phyloP scores from a whole-genome alignment of 2,888 invertebrate genomes.

The Notocelia uddmanniana region DNA sequence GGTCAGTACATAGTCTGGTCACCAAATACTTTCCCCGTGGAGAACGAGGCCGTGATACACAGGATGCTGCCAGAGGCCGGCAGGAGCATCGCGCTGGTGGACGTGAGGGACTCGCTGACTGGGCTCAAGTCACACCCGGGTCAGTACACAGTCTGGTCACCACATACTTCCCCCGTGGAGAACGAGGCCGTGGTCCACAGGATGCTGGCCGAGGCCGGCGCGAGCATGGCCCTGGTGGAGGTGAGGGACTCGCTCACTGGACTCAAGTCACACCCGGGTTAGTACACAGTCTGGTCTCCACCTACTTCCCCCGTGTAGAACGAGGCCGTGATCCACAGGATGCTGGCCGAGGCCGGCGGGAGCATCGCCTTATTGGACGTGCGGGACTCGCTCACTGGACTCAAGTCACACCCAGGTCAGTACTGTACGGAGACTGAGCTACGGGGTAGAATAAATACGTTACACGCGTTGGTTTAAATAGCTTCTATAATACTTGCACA shows the following conservation, averaged over 20 bases:
- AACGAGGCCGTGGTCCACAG: conserved; percentile 12
- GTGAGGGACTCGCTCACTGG: conserved; percentile 9
- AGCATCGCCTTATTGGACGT: not conserved
- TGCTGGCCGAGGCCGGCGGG: conserved; percentile 20
- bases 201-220: conserved; percentile 19
- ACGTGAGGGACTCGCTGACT: not conserved
- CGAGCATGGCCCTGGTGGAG: not conserved
- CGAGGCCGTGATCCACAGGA: conserved; percentile 8
- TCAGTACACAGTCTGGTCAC: not conserved
- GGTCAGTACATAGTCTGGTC: conserved; percentile 70
- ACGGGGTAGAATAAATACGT: too few relatives aligned
- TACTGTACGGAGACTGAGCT: too few relatives aligned
- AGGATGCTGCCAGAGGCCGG: conserved; percentile 19
- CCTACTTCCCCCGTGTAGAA: not conserved
- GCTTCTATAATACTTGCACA: too few relatives aligned
- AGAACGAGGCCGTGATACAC: conserved; percentile 10
- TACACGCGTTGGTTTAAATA: too few relatives aligned
- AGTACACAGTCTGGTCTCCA: not conserved
- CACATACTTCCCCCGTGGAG: not conserved
- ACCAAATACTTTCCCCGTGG: not conserved
- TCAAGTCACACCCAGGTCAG: conserved; percentile 2
- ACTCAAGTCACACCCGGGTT: conserved; percentile 26
- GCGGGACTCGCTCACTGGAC: conserved; percentile 4
- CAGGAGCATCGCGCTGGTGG: not conserved
- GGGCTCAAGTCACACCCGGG: conserved; percentile 30